phyloP scores from a whole-genome alignment of 2,888 invertebrate species.

The Andrena fulva region DNA sequence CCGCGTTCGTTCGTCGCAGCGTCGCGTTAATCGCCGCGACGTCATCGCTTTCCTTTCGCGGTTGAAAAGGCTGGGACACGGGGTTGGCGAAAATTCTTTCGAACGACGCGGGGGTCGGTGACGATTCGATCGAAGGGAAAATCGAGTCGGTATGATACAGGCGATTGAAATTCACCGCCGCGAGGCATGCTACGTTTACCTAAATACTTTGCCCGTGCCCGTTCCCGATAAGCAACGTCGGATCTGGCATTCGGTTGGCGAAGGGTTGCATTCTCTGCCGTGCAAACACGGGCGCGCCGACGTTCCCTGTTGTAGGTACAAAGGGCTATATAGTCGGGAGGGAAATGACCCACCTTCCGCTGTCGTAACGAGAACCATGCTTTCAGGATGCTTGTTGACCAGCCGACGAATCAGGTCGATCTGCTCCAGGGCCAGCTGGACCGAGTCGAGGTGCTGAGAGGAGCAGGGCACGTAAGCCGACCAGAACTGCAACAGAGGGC shows the following conservation, averaged over 20 bases:
- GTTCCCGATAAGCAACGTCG: not conserved
- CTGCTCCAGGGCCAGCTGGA: constrained; percentile 87
- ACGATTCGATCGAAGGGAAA: constrained; percentile 34
- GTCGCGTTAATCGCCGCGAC: constrained; percentile 18
- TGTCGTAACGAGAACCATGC: constrained; percentile 84
- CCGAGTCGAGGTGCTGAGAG: constrained; percentile 86
- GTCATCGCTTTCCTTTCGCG: not conserved
- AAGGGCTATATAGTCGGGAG: constrained; percentile 18
- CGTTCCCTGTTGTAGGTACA: not conserved
- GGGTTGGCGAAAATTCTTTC: constrained; percentile 31
- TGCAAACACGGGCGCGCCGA: constrained; percentile 6
- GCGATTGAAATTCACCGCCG: constrained; percentile 67
- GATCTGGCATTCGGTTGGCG: not conserved
- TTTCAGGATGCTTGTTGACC: constrained; percentile 85
- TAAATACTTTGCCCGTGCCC: constrained; percentile 50
- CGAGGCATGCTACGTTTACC: constrained; percentile 60
- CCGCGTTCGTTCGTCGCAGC: not conserved
- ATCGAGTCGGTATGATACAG: constrained; percentile 59
- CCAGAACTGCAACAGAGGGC: constrained; percentile 86
- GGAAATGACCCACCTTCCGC: constrained; percentile 81
- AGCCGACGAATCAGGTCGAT: constrained; percentile 87
- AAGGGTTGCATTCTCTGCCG: not conserved
- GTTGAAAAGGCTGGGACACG: not conserved
- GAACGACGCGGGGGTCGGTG: constrained; percentile 25
- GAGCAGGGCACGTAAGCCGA: constrained; percentile 87